phyloP scores from a whole-genome alignment of 2,797 vertebrate species.

The Xenopus petersii region DNA sequence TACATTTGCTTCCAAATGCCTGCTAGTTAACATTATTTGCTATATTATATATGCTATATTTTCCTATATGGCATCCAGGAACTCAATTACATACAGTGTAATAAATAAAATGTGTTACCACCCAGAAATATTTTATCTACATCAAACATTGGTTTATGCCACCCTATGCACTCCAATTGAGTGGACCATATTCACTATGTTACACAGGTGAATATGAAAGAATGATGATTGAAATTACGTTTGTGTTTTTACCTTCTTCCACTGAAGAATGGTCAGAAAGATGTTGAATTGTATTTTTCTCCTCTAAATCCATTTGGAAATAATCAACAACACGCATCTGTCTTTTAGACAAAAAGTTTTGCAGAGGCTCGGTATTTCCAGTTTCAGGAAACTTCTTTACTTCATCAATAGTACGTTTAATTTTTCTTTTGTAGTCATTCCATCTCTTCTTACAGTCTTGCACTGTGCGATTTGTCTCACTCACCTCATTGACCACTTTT shows the following conservation, averaged over 20 bases:
- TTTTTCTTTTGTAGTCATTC: constrained; percentile 23
- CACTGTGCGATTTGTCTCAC: not conserved
- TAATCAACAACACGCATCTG: constrained; percentile 4
- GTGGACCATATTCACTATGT: too few species aligned
- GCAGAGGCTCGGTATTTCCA: not conserved
- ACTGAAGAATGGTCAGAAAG: not conserved
- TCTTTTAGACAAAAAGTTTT: not conserved
- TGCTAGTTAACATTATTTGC: too few species aligned
- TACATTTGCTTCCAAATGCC: too few species aligned
- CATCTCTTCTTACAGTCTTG: constrained; percentile 29
- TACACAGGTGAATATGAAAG: too few species aligned
- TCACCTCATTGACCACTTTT: not conserved
- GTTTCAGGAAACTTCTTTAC: not conserved
- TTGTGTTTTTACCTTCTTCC: constrained; percentile 9
- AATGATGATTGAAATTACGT: too few species aligned
- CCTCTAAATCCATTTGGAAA: constrained; percentile 7
- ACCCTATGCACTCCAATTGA: too few species aligned
- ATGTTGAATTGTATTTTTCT: not conserved
- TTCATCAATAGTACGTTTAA: not conserved
- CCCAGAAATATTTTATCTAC: too few species aligned
- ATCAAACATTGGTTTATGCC: too few species aligned
- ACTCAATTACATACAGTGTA: too few species aligned
- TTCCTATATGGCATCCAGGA: too few species aligned
- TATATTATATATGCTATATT: too few species aligned
- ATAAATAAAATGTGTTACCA: too few species aligned